These are phyloP conservation scores for Tychaedon coryphoeus DNA, from an alignment of 2,113 vertebrate species.

Conservation along the genomic window DNA sequence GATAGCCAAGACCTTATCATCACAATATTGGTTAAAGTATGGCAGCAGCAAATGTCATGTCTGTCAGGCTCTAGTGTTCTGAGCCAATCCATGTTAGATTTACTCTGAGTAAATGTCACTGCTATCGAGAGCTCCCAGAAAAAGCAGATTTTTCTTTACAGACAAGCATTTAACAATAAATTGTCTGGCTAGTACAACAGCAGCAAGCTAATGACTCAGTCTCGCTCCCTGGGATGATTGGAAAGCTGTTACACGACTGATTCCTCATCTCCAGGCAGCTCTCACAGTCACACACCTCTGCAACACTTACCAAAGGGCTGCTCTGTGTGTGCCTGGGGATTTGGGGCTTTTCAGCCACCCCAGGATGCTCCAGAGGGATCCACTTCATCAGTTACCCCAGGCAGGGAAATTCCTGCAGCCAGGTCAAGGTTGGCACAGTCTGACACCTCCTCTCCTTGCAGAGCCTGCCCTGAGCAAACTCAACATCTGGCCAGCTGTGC, in stretches of 20 bases:
- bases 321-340: neutral
- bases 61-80: slow-evolving; percentile 69
- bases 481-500: neutral
- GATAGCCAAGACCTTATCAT: slow-evolving; percentile 73
- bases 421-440: neutral
- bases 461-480: neutral
- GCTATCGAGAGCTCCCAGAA: slow-evolving; percentile 65
- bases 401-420: neutral
- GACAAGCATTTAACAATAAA: slow-evolving; percentile 74
- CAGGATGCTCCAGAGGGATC: neutral
- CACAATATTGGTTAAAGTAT: slow-evolving; percentile 70
- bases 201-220: slow-evolving; percentile 67
- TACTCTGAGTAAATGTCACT: slow-evolving; percentile 80
- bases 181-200: slow-evolving; percentile 60
- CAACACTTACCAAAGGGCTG: neutral
- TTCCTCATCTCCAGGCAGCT: neutral
- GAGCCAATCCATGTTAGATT: slow-evolving; percentile 72
- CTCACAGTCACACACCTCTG: neutral
- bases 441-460: neutral
- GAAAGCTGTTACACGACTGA: slow-evolving; percentile 1
- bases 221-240: slow-evolving; percentile 6
- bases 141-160: slow-evolving; percentile 67
- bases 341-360: neutral
- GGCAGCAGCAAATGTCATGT: slow-evolving; percentile 75
- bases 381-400: neutral